Evolutionary conservation across 2,113 vertebrate genomes (phyloP), one percentile per base, ranked within the genome.

Genomic region (Campylorhamphus procurvoides): DNA sequence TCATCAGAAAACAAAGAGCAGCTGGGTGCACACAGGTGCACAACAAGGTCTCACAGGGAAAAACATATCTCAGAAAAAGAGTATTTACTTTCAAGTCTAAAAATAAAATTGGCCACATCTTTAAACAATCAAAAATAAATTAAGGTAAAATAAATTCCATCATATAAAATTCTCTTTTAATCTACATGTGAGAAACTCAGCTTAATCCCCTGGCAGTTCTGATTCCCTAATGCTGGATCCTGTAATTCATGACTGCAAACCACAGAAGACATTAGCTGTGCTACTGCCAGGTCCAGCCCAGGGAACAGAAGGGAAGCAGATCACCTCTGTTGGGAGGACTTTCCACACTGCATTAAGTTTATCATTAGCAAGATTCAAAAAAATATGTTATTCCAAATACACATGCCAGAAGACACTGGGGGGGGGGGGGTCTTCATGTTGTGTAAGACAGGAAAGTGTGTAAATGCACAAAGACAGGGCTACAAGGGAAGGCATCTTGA

Each of bases 331-430:
- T 3, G 6, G 49, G 3, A 59, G 35, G 25, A 75, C 23, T 7
- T 64, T 73, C 76, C 13, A 1, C 9, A 24, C n/a, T 37, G 37
- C 8, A 74, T 84, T 80, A 73, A 78, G 47, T 6, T 39, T 14
- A 59, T 14, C 22, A 55, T 16, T 8, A 85, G 9, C n/a, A 91
- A 35, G 33, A 72, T 14, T 44, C 15, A 63, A 33, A 89, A 78
- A n/a, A 7, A 10, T 4, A 5, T 2, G 2, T 10, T 42, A 16
- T 29, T 67, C 50, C 29, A 69, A 80, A 66, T 8, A 29, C 0
- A 47, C 2, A 31, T 1, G 1, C 14, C 37, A 1, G 16, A 23
- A 40, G 37, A 72, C 8, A 35, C 0, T 3, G 27, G 5, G 60
- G 40, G 39, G 7, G 27, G 5, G 60, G 40, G 39, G 7, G 15